Conservation (phyloP, 2,113 vertebrate genomes). For the Xenus cinereus region DNA sequence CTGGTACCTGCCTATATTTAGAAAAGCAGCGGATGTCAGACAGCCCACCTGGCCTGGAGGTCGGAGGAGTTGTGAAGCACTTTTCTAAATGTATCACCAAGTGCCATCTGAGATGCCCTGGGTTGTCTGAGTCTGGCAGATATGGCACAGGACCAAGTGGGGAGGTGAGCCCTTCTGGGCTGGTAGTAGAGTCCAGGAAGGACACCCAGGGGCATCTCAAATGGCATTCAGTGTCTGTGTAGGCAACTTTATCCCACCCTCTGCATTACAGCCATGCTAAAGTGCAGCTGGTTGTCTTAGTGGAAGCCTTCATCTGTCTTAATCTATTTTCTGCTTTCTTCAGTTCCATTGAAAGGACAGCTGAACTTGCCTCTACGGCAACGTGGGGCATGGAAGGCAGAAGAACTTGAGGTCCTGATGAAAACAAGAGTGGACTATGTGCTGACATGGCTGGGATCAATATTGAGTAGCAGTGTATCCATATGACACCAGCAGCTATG, state of each 20-base stretch:
- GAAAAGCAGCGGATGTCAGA: background rate
- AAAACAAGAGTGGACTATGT: background rate
- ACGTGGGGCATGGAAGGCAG: background rate
- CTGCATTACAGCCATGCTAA: background rate
- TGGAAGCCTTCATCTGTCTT: background rate
- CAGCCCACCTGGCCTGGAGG: background rate
- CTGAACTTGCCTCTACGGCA: background rate
- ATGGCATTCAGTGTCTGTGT: background rate
- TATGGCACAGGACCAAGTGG: background rate
- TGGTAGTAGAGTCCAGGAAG: background rate
- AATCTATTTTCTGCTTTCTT: background rate
- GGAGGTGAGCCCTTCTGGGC: background rate
- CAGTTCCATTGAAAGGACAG: rapidly evolving
- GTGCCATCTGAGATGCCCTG: background rate
- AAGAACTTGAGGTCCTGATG: background rate
- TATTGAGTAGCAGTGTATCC: background rate
- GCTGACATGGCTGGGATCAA: background rate
- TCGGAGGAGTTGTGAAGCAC: background rate
- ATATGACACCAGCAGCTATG: background rate
- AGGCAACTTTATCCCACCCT: background rate
- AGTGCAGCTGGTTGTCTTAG: background rate
- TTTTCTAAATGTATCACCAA: background rate
- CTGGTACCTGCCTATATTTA: background rate
- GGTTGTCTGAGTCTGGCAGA: background rate
- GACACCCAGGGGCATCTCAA: background rate